Evolutionary conservation across 37 sponge, comb jelly and placozoan genomes (phyloP), one percentile per base, ranked within the genome.

Genomic region (Axinella damicornis): DNA sequence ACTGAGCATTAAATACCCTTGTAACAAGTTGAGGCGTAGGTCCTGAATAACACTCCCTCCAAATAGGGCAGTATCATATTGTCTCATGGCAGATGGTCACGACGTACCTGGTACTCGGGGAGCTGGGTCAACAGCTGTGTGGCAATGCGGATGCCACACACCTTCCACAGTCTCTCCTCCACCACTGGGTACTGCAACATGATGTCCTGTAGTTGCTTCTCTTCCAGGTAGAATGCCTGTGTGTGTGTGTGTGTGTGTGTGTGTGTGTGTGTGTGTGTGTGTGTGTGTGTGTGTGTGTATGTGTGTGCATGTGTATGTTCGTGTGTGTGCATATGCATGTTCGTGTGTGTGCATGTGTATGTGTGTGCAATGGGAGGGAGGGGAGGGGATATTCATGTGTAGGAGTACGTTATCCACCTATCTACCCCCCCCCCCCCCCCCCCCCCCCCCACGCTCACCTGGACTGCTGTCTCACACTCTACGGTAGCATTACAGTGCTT

Each of bases 121-220:
- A 84, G 74, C 15, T 92, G 74, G 0, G 46, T 28, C 30, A 97
- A 89, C 36, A 94, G 83, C 36, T 73, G 35, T n/a, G 64, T 32
- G 0, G 98, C 95, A 39, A 88, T 87, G 22, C 89, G 65, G 39
- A 89, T 82, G 53, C 95, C 95, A 80, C 82, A 79, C 19, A 89
- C 71, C 71, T 83, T 93, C 98, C 98, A 97, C 71, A 97, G 74
- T 18, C 71, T 65, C 70, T 92, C 91, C 82, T 84, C 90, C 58
- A 97, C 52, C 18, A 63, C 53, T 31, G 98, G 95, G 56, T 85
- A 87, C 65, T 75, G n/a, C 37, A 19, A 33, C 84, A 97, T 78
- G 53, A 92, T 46, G 68, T 81, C 53, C 17, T 84, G 76, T 57
- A 94, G 36, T 0, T 92, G 65, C 14, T 71, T 77, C 25, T 56